Evolutionary conservation across 2,797 vertebrate genomes (phyloP).

Genomic region (Dendrocincla tyrannina): DNA sequence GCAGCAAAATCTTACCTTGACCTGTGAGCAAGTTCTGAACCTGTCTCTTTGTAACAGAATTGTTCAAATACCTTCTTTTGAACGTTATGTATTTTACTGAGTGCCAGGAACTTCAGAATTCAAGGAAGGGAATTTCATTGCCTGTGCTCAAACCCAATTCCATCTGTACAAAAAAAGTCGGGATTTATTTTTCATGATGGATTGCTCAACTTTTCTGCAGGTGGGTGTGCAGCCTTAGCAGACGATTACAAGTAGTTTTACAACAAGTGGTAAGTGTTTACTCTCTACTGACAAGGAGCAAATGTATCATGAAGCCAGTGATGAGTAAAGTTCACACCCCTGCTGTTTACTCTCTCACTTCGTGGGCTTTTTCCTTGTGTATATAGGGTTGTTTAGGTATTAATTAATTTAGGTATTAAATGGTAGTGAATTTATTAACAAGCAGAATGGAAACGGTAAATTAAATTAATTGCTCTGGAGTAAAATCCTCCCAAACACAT

Average conservation of each 20-base stretch:
- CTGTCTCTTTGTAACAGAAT: not conserved
- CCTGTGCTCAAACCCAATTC: not conserved
- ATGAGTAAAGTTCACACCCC: too few relatives aligned
- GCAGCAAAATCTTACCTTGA: not conserved
- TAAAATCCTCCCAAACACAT: not conserved
- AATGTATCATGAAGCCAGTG: not conserved
- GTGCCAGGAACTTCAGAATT: not conserved
- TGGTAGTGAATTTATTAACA: not conserved
- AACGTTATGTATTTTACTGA: not conserved
- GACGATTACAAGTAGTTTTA: not conserved
- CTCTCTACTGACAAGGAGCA: not conserved
- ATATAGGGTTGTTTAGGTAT: not conserved
- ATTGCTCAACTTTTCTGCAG: not conserved
- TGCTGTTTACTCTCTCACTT: not conserved
- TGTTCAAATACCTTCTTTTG: not conserved
- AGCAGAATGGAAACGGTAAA: not conserved
- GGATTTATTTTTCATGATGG: fast-evolving
- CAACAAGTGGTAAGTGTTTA: not conserved
- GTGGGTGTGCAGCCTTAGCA: not conserved
- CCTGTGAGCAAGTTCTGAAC: not conserved
- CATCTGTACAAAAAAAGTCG: fast-evolving
- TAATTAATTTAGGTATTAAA: not conserved
- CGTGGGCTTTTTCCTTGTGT: not conserved
- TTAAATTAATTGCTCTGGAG: not conserved
- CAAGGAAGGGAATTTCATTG: not conserved